Conservation (phyloP, 1,140 invertebrate genomes). For the Macrocentrus cingulum region DNA sequence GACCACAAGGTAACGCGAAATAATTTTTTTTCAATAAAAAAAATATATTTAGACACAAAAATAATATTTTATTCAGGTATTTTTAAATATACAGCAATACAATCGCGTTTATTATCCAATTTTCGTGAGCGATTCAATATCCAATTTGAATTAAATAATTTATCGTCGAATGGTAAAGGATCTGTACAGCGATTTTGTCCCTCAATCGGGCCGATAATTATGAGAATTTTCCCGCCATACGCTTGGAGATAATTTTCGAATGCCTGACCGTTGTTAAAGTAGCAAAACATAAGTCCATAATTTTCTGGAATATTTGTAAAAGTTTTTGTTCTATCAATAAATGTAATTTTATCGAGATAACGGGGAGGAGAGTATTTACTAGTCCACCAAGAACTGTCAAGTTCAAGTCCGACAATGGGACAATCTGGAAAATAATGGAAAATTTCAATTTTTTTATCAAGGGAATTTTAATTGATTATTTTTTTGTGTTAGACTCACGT, state of each 20-base stretch:
- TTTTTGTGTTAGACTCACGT: slow-evolving; percentile 42
- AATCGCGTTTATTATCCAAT: slow-evolving; percentile 56
- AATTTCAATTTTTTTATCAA: slow-evolving; percentile 6
- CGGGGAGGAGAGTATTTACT: slow-evolving; percentile 62
- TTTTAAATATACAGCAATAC: slow-evolving; percentile 56
- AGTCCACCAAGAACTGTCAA: slow-evolving; percentile 65
- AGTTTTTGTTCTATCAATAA: slow-evolving; percentile 44
- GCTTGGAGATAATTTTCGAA: slow-evolving; percentile 67
- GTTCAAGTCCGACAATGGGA: slow-evolving; percentile 60
- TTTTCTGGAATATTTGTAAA: slow-evolving; percentile 38
- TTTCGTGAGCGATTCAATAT: slow-evolving; percentile 38
- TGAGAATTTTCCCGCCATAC: slow-evolving; percentile 64
- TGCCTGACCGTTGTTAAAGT: slow-evolving; percentile 71
- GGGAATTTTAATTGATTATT: not conserved
- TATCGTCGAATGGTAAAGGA: slow-evolving; percentile 65
- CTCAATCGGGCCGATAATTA: slow-evolving; percentile 72
- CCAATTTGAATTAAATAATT: slow-evolving; percentile 50
- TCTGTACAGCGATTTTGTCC: slow-evolving; percentile 66
- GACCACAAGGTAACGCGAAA: no score
- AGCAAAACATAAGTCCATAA: slow-evolving; percentile 72
- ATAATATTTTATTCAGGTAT: not conserved
- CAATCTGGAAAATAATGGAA: slow-evolving; percentile 47
- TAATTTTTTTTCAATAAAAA: no score
- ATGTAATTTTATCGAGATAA: slow-evolving; percentile 55
- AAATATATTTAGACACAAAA: not conserved